Evolutionary conservation across 1,140 invertebrate genomes (phyloP).

Genomic region (Ectropis grisescens): DNA sequence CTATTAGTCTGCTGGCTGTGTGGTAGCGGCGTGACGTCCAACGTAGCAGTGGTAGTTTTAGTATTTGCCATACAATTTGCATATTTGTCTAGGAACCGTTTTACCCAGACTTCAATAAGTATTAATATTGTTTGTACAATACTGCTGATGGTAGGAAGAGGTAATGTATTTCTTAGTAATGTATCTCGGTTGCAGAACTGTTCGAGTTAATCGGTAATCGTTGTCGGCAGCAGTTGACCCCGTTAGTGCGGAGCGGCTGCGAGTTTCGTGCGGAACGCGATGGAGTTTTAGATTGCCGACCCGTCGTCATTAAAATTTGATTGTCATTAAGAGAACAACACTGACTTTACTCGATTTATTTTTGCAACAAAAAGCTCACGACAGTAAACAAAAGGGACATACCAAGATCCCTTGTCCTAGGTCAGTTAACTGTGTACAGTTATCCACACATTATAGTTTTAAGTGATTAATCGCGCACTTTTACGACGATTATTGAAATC

Average conservation of each 20-base stretch:
- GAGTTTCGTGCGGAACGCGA: slow-evolving; percentile 40
- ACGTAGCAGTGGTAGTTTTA: slow-evolving; percentile 27
- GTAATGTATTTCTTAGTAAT: background rate
- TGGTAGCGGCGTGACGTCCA: slow-evolving; percentile 22
- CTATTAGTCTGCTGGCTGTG: slow-evolving; percentile 26
- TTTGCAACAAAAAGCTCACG: too few species aligned
- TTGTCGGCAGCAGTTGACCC: slow-evolving; percentile 21
- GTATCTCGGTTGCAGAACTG: slow-evolving; percentile 3
- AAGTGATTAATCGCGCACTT: too few species aligned
- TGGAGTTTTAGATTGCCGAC: slow-evolving; percentile 35
- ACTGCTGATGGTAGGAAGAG: background rate
- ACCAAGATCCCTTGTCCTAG: too few species aligned
- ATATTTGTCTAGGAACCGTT: slow-evolving; percentile 48
- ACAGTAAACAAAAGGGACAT: too few species aligned
- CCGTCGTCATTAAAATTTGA: slow-evolving; percentile 11
- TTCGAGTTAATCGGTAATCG: slow-evolving; percentile 18
- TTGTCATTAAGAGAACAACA: too few species aligned
- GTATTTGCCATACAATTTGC: slow-evolving; percentile 58
- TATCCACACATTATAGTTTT: too few species aligned
- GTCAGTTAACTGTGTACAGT: too few species aligned
- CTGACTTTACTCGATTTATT: too few species aligned
- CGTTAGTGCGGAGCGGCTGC: slow-evolving; percentile 21
- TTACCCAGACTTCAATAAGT: slow-evolving; percentile 19
- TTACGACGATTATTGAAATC: too few species aligned
- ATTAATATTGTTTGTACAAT: background rate